Percentiles rank a stretch among this genome's conserved stretches.
Evolutionary conservation across 2,888 invertebrate species (phyloP).

Genomic region (Deilephila porcellus): DNA sequence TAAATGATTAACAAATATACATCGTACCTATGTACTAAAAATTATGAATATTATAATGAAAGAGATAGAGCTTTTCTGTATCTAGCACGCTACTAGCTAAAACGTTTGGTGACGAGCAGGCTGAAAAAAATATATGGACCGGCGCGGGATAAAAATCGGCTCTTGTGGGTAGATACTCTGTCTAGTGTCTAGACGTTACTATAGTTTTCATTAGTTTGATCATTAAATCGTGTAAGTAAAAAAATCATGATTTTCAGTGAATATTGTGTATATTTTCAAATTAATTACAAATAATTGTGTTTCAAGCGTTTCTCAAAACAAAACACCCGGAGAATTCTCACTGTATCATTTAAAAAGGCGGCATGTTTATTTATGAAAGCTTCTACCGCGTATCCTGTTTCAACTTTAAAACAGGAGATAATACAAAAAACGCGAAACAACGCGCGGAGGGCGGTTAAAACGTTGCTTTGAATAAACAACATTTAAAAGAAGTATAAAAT

Average conservation of each 20-base stretch:
- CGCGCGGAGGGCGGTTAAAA: slow-evolving; percentile 40
- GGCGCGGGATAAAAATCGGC: too few species aligned
- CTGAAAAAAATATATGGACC: too few species aligned
- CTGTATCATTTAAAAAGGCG: slow-evolving; percentile 7
- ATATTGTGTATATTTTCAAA: not conserved
- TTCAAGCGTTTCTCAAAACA: not conserved
- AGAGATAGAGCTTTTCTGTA: not conserved
- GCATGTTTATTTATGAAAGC: slow-evolving; percentile 13
- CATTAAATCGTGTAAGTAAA: too few species aligned
- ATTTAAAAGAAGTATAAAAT: slow-evolving; percentile 41
- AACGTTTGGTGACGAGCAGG: too few species aligned
- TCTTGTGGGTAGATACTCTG: too few species aligned
- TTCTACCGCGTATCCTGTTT: slow-evolving; percentile 32
- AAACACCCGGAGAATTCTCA: not conserved
- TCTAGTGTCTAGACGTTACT: too few species aligned
- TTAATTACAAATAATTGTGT: not conserved
- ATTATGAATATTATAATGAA: not conserved
- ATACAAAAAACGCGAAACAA: slow-evolving; percentile 42
- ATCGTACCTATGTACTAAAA: not conserved
- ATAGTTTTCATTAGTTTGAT: too few species aligned
- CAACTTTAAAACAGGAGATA: slow-evolving; percentile 41
- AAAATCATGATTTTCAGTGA: too few species aligned
- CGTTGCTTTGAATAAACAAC: slow-evolving; percentile 48
- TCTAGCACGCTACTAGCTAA: not conserved
- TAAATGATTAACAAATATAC: not conserved